A percentile compares a stretch with the other conserved stretches of the same genome.
Conservation (phyloP, 2,113 vertebrate genomes). For the Potamarius usumacintae region DNA sequence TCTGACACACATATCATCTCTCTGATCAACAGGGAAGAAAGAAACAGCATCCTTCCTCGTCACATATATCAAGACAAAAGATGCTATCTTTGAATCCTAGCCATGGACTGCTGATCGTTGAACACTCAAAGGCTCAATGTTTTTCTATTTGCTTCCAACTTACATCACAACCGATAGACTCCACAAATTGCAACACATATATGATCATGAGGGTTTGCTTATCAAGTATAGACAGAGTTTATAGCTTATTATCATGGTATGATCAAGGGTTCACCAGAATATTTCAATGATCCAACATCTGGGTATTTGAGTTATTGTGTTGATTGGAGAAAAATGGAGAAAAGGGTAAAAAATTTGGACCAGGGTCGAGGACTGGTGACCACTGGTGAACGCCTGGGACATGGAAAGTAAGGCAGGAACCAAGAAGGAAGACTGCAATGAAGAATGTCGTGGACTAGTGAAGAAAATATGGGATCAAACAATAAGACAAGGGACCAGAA, state of each 20-base stretch:
- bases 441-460: background rate
- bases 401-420: background rate
- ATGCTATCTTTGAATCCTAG: no score
- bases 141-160: no score
- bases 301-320: background rate
- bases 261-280: background rate
- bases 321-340: background rate
- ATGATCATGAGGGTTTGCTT: conserved; percentile 33
- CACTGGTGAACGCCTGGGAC: background rate
- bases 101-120: no score
- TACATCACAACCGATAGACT: background rate
- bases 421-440: background rate
- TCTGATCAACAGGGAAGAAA: no score
- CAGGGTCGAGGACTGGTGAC: background rate
- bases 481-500: background rate
- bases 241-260: background rate
- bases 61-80: no score
- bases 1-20: no score
- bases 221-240: conserved; percentile 24
- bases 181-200: background rate
- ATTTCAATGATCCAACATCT: conserved; percentile 1
- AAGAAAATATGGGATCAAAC: background rate
- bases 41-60: no score
- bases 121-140: background rate
- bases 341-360: background rate